Base-by-base conservation (phyloP, 2,797 vertebrate species). In the Botia almorhae region DNA sequence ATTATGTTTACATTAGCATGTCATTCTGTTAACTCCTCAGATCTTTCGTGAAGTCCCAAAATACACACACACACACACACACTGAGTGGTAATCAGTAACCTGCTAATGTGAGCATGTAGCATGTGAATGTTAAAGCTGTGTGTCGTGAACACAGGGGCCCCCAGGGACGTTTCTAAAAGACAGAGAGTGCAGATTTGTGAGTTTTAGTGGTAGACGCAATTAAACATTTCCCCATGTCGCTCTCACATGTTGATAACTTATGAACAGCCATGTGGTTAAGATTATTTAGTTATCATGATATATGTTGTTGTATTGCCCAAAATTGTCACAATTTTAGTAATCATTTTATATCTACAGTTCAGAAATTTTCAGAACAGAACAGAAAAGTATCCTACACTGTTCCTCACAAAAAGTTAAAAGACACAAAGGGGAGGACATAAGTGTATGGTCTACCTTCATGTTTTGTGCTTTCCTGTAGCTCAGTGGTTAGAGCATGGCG, bases 41-140 rank as follows among this genome's bases (percentile, higher is more conserved):
- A 76, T 76, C 51, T 48, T 69, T 29, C 65, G 77, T 58, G 39
- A 69, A 67, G 76, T 36, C 61, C 69, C 60, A 67, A 21, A 68
- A 81, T 63, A 78, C 1, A 53, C 51, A 53, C 51, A 11, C 39
- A 43, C 8, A 71, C 65, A 65, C 55, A n/a, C 70, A 69, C 51
- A 53, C 53, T 36, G 71, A 73, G 53, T 63, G 80, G 84, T 83
- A 87, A 87, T 85, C 79, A 86, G 82, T 89, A 85, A 87, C 85
- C 77, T 84, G 82, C 79, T 79, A 83, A 83, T 83, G 85, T 68
- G 70, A 68, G 60, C 26, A 48, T 80, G 78, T 67, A 68, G 36
- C 78, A 80, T 74, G 78, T 83, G 83, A 86, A 88, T 87, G 82
- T 81, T 83, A 85, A 87, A 78, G 78, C 81, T 76, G 72, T 81